Percentiles rank a stretch among this genome's conserved stretches.
Evolutionary conservation across 1,140 invertebrate species (phyloP).

Genomic region (Hylaeus volcanicus): DNA sequence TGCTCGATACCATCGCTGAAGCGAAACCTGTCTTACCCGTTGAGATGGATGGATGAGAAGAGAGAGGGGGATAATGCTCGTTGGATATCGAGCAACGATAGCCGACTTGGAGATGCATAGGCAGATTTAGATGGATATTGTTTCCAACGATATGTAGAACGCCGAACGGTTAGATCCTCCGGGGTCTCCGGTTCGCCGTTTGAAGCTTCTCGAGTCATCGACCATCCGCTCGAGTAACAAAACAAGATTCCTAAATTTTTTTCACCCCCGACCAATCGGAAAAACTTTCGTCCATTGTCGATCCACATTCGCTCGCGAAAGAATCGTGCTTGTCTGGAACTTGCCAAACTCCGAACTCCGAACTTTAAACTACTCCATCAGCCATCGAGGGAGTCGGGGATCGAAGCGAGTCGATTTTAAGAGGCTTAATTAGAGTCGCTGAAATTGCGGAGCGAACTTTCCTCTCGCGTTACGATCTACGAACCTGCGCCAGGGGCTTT

Average conservation of each 20-base stretch:
- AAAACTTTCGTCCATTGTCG: too few species aligned
- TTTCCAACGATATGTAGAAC: conserved; percentile 39
- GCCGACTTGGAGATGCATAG: conserved; percentile 27
- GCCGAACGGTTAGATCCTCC: conserved; percentile 24
- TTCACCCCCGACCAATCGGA: too few species aligned
- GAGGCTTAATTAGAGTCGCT: conserved; percentile 27
- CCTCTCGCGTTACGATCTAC: background rate
- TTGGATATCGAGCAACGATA: conserved; percentile 37
- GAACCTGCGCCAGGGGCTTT: background rate
- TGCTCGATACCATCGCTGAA: too few species aligned
- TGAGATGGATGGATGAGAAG: background rate
- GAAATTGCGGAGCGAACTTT: conserved; percentile 8
- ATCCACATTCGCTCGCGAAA: too few species aligned
- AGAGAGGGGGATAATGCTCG: conserved; percentile 1
- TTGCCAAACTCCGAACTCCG: background rate
- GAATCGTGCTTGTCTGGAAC: background rate
- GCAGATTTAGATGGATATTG: conserved; percentile 49
- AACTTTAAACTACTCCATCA: background rate
- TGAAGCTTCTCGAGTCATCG: too few species aligned
- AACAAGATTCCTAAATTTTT: too few species aligned
- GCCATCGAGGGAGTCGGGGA: background rate
- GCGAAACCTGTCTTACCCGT: background rate
- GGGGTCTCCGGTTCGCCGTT: background rate
- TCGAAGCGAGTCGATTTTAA: conserved; percentile 2
- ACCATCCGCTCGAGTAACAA: too few species aligned